Evolutionary conservation across 2,797 vertebrate genomes (phyloP).

Genomic region (Paedocypris micromegethes): DNA sequence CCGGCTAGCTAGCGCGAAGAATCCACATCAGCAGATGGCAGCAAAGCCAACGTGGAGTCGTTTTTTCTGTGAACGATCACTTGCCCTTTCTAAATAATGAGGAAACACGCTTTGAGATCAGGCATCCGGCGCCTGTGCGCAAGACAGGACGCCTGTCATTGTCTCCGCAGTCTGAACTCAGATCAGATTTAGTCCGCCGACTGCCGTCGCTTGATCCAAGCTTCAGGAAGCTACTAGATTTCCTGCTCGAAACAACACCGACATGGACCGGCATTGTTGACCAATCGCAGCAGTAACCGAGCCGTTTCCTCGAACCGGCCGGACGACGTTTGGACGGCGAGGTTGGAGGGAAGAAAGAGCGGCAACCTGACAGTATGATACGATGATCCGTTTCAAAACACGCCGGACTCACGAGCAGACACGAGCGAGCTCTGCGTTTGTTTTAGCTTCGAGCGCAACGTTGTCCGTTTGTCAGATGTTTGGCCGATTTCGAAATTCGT

Average conservation of each 20-base stretch:
- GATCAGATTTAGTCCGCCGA: conserved; percentile 20
- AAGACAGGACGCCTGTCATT: not conserved
- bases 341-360: conserved; percentile 4
- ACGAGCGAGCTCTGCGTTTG: conserved; percentile 14
- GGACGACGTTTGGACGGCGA: not conserved
- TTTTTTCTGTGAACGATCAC: not conserved
- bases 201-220: conserved; percentile 4
- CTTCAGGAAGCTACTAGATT: conserved; percentile 43
- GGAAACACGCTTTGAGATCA: conserved; percentile 24
- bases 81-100: not conserved
- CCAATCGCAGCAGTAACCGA: not conserved
- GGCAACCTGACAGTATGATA: not conserved
- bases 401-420: conserved; percentile 1
- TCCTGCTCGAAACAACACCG: conserved; percentile 23
- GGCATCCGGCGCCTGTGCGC: not conserved
- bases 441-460: conserved; percentile 7
- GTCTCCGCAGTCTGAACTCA: conserved; percentile 7
- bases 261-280: conserved; percentile 16
- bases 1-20: too few species aligned
- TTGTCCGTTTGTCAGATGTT: not conserved
- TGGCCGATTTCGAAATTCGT: not conserved
- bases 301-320: not conserved
- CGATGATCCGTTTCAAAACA: conserved; percentile 17
- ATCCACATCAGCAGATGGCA: conserved; percentile 35
- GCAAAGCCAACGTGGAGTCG: conserved; percentile 23